Percentiles rank a stretch among this genome's conserved stretches.
Conservation (phyloP, 2,797 vertebrate genomes). For the Catamblyrhynchus diadema region DNA sequence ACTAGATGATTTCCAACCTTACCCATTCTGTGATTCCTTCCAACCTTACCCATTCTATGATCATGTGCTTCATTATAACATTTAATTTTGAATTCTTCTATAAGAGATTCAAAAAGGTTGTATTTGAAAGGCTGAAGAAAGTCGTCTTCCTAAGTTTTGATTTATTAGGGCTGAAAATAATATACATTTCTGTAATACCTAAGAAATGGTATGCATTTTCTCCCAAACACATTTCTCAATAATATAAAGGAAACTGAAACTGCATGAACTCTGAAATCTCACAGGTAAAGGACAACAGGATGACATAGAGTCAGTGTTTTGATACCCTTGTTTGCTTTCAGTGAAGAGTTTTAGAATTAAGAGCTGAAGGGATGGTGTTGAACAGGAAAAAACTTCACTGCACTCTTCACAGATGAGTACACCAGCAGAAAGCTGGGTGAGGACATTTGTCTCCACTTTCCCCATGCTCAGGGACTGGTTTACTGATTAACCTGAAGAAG, state of each 20-base stretch:
- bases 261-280: neutral
- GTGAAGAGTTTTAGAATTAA: neutral
- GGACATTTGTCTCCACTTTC: neutral
- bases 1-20: neutral
- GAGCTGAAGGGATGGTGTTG: neutral
- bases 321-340: neutral
- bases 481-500: neutral
- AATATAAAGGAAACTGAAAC: neutral
- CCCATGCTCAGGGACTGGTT: neutral
- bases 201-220: neutral
- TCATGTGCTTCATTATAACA: neutral
- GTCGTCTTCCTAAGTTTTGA: neutral
- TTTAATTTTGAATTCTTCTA: neutral
- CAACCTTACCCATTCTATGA: neutral
- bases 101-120: neutral
- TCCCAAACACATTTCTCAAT: neutral
- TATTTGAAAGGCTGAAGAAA: neutral
- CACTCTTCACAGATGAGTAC: neutral
- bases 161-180: neutral
- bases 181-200: neutral
- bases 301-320: neutral
- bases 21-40: neutral
- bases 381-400: neutral
- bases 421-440: neutral
- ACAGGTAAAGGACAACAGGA: neutral